Percentiles rank a stretch among this genome's conserved stretches.
Conservation (phyloP, 2,797 vertebrate genomes). For the Phalanger gymnotis region DNA sequence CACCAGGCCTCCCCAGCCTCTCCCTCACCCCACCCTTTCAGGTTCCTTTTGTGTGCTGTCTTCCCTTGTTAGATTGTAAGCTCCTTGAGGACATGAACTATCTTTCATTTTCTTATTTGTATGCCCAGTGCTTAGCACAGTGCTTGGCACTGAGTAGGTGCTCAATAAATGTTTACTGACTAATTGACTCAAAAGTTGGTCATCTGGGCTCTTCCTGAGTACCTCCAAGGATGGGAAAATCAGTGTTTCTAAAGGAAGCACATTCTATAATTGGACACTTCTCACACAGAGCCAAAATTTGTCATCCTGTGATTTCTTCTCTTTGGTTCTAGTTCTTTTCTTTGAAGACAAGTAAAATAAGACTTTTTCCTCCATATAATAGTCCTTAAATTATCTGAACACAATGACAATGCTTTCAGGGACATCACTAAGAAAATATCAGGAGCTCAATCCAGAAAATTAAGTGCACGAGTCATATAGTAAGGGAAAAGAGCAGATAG, state of each 20-base stretch:
- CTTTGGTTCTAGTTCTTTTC: not conserved
- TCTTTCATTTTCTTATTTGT: not conserved
- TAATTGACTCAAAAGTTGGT: not conserved
- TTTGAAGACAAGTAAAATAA: not conserved
- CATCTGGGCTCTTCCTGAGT: not conserved
- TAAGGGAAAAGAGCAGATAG: not conserved
- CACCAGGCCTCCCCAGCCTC: not conserved
- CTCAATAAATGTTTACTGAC: not conserved
- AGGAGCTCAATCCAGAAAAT: not conserved
- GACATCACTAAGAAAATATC: not conserved
- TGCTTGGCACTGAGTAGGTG: not conserved
- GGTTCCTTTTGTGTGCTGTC: not conserved
- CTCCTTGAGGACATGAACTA: not conserved
- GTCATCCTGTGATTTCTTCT: not conserved
- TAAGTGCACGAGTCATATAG: not conserved
- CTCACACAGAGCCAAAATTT: not conserved
- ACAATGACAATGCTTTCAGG: not conserved
- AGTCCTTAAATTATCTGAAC: not conserved
- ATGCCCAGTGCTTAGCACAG: not conserved
- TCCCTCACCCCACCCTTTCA: not conserved
- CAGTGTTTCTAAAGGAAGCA: not conserved
- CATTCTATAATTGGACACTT: not conserved
- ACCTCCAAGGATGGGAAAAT: not conserved
- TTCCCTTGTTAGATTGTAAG: not conserved
- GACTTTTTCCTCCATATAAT: not conserved